Evolutionary conservation across 1,140 invertebrate genomes (phyloP).

Genomic region (Samia ricini): DNA sequence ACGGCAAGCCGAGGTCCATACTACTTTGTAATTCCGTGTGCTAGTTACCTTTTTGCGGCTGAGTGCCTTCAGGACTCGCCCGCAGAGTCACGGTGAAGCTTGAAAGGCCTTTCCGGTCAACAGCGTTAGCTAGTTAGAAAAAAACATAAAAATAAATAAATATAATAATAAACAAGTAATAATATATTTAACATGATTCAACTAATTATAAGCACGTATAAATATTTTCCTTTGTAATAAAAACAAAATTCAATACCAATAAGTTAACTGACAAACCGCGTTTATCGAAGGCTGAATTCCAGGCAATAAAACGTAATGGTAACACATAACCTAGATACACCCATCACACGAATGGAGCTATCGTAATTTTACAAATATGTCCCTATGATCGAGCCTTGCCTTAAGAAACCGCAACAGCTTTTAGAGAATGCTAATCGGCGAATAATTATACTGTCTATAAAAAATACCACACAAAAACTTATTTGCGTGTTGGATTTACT

Average conservation of each 20-base stretch:
- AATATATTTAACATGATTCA: not conserved
- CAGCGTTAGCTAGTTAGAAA: no score
- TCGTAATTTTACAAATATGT: slow-evolving; percentile 42
- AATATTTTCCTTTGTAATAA: not conserved
- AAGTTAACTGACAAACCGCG: slow-evolving; percentile 20
- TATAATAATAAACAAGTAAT: no score
- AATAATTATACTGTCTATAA: slow-evolving; percentile 20
- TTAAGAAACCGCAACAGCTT: slow-evolving; percentile 18
- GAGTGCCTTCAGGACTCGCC: no score
- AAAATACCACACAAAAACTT: slow-evolving; percentile 9
- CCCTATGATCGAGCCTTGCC: slow-evolving; percentile 26
- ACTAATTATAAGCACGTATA: not conserved
- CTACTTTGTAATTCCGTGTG: no score
- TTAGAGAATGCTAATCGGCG: slow-evolving; percentile 25
- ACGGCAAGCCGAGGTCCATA: no score
- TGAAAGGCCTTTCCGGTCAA: no score
- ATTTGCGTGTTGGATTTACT: not conserved
- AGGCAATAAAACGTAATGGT: slow-evolving; percentile 61
- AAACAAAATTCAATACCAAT: not conserved
- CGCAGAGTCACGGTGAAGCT: no score
- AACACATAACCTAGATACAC: slow-evolving; percentile 59
- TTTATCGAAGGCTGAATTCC: slow-evolving; percentile 53
- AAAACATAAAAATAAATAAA: no score
- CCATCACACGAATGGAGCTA: slow-evolving; percentile 41
- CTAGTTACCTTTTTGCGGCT: no score